phyloP scores from a whole-genome alignment of 2,797 vertebrate species.

The Microcaecilia unicolor region DNA sequence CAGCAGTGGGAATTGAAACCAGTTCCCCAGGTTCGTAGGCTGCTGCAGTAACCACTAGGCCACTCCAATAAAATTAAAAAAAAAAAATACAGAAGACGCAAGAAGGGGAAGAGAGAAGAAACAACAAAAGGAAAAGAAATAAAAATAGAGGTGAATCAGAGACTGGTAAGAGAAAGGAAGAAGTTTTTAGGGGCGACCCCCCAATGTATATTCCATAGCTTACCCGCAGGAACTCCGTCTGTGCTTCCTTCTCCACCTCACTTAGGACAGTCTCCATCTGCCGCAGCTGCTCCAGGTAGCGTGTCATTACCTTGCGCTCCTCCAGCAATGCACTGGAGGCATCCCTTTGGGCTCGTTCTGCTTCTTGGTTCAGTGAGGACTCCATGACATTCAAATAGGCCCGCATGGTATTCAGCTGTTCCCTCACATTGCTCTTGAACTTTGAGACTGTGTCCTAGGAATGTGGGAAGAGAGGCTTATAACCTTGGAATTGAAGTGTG shows the following conservation, averaged over 20 bases:
- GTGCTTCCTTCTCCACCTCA: conserved; percentile 37
- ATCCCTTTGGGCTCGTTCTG: conserved; percentile 20
- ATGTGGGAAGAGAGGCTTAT: not conserved
- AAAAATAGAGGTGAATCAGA: not conserved
- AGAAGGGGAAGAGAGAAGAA: not conserved
- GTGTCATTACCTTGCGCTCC: conserved; percentile 35
- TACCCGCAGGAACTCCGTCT: conserved; percentile 51
- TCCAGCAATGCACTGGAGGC: conserved; percentile 24
- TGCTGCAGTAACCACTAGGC: no score
- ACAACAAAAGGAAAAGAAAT: not conserved
- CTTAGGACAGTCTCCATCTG: conserved; percentile 50
- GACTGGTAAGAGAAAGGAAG: not conserved
- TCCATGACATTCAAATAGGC: conserved; percentile 34
- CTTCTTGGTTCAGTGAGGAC: conserved; percentile 30
- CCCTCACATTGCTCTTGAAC: conserved; percentile 35
- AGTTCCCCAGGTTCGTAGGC: no score
- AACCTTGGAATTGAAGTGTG: no score
- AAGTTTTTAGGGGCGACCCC: not conserved
- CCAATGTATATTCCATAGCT: not conserved
- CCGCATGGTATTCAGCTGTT: conserved; percentile 43
- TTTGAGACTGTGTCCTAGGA: conserved; percentile 37
- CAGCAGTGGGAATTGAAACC: no score
- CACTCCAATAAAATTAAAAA: no score
- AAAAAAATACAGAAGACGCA: not conserved
- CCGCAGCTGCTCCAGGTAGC: conserved; percentile 44